These are phyloP conservation scores for Typhlomys cinereus DNA, from an alignment of 2,113 vertebrate species.

Conservation along the genomic window DNA sequence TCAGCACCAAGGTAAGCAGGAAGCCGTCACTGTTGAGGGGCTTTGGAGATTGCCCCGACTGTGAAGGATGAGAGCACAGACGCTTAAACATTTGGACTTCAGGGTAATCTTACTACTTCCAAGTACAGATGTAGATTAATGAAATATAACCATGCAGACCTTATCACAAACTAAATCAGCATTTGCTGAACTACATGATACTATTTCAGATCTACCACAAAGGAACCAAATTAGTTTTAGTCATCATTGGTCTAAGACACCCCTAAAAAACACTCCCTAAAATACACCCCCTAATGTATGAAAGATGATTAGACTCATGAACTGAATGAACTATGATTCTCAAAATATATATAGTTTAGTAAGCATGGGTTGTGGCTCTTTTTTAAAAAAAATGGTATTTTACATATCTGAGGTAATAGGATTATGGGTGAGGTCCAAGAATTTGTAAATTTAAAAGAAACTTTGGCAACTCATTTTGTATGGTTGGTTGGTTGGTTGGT, in stretches of 20 bases:
- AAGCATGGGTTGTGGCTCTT: not conserved
- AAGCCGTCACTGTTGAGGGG: not conserved
- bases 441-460: not conserved
- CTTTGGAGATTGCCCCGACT: not conserved
- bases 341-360: not conserved
- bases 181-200: not conserved
- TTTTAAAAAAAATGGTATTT: not conserved
- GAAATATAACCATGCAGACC: not conserved
- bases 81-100: not conserved
- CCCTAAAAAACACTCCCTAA: not conserved
- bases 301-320: not conserved
- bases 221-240: conserved; percentile 5
- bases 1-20: conserved; percentile 88
- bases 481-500: not conserved
- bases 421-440: not conserved
- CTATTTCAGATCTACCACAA: not conserved
- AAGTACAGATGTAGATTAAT: not conserved
- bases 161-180: not conserved
- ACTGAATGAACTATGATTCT: not conserved
- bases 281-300: not conserved
- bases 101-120: not conserved
- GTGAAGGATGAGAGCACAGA: not conserved
- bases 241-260: not conserved
- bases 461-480: not conserved
- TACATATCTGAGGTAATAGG: not conserved